A percentile compares a stretch with the other conserved stretches of the same genome.
phyloP scores from a whole-genome alignment of 2,113 vertebrate species.

The Scytalopus superciliaris region DNA sequence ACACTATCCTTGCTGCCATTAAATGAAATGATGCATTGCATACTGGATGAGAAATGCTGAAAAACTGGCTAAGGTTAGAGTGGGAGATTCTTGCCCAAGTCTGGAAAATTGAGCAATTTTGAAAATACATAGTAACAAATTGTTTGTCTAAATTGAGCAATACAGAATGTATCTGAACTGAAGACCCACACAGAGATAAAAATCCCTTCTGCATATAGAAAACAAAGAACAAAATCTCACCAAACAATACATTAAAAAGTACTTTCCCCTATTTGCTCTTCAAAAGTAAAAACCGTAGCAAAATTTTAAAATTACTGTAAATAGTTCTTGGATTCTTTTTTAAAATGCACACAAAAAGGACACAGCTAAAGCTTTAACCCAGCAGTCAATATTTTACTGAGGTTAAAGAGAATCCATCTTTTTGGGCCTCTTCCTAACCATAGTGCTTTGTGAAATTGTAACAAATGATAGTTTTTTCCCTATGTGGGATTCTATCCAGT shows the following conservation, averaged over 20 bases:
- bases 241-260: neutral
- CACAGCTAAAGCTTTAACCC: neutral
- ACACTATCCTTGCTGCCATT: neutral
- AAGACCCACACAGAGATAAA: neutral
- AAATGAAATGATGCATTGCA: neutral
- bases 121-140: conserved; percentile 17
- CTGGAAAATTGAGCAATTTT: conserved; percentile 19
- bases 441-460: neutral
- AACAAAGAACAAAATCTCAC: neutral
- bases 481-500: neutral
- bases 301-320: neutral
- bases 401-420: neutral
- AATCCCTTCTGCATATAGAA: neutral
- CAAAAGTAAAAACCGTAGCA: neutral
- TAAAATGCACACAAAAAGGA: neutral
- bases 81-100: neutral
- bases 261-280: neutral
- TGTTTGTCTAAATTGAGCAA: neutral
- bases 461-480: neutral
- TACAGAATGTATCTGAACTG: neutral
- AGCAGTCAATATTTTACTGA: neutral
- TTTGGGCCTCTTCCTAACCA: neutral
- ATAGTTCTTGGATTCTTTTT: neutral
- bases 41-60: neutral
- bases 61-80: neutral